phyloP scores from a whole-genome alignment of 2,113 vertebrate genomes.

The Ramphastos sulfuratus region DNA sequence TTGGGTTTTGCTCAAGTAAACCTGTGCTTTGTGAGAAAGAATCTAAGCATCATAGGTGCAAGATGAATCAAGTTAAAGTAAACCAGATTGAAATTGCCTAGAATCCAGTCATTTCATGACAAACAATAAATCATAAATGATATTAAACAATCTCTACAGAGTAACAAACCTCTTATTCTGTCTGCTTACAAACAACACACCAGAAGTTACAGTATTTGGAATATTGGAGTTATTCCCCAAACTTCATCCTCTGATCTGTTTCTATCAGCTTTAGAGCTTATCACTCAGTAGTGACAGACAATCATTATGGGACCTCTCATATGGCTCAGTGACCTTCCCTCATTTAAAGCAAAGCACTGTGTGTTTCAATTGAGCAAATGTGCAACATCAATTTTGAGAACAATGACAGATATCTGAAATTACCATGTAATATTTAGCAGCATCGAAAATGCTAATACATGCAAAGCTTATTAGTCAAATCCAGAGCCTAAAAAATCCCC shows the following conservation, averaged over 20 bases:
- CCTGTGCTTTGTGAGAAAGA: not conserved
- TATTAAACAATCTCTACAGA: not conserved
- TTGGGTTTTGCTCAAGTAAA: not conserved
- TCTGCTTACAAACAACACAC: not conserved
- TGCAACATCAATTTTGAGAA: not conserved
- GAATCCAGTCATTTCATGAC: not conserved
- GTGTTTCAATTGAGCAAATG: conserved; percentile 2
- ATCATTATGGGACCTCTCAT: not conserved
- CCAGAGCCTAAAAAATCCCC: not conserved
- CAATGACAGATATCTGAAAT: conserved; percentile 30
- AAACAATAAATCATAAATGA: not conserved
- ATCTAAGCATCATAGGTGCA: not conserved
- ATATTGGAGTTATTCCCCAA: not conserved
- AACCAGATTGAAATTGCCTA: not conserved
- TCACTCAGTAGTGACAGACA: not conserved
- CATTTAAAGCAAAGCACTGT: not conserved
- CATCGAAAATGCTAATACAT: not conserved
- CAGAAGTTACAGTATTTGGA: not conserved
- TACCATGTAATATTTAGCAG: not conserved
- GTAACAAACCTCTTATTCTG: not conserved
- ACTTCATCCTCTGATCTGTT: not conserved
- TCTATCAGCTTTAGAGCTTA: not conserved
- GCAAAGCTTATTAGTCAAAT: conserved; percentile 28
- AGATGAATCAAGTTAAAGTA: not conserved
- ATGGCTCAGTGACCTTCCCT: not conserved